These are phyloP conservation scores for Athalia cordata DNA, from an alignment of 2,888 invertebrate genomes.

Conservation along the genomic window DNA sequence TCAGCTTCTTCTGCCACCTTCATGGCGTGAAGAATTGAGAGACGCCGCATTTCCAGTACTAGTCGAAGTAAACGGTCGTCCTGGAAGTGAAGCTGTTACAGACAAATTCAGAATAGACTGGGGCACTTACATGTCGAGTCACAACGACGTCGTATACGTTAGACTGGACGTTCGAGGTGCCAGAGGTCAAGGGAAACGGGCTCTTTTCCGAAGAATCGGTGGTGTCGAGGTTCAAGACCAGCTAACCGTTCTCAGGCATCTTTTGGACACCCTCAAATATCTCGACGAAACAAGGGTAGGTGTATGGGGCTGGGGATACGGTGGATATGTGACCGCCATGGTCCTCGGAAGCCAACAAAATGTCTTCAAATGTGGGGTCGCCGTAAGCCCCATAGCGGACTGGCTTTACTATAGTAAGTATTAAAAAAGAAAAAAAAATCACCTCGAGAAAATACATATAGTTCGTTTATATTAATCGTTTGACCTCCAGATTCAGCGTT, in stretches of 20 bases:
- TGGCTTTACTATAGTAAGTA: conserved; percentile 95
- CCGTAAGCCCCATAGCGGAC: conserved; percentile 96
- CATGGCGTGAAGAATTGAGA: conserved; percentile 89
- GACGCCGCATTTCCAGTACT: conserved; percentile 92
- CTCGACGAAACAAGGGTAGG: conserved; percentile 92
- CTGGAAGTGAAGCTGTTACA: conserved; percentile 92
- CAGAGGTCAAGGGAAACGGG: conserved; percentile 85
- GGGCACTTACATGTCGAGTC: conserved; percentile 94
- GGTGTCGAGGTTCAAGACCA: conserved; percentile 95
- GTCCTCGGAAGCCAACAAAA: conserved; percentile 88
- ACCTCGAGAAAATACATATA: too few species aligned
- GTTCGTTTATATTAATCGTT: not conserved
- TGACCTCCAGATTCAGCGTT: conserved; percentile 88
- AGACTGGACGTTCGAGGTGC: conserved; percentile 94
- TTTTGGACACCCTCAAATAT: conserved; percentile 87
- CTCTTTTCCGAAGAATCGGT: conserved; percentile 88
- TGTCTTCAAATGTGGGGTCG: conserved; percentile 93
- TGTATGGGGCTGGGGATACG: conserved; percentile 98
- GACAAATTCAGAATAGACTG: conserved; percentile 91
- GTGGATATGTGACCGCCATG: conserved; percentile 95
- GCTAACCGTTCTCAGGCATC: conserved; percentile 88
- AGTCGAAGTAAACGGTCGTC: conserved; percentile 94
- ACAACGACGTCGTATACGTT: conserved; percentile 92
- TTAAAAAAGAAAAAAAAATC: not conserved
- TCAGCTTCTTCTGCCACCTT: conserved; percentile 90